These are phyloP conservation scores for Timema podura DNA, from an alignment of 2,888 invertebrate genomes.

Conservation along the genomic window DNA sequence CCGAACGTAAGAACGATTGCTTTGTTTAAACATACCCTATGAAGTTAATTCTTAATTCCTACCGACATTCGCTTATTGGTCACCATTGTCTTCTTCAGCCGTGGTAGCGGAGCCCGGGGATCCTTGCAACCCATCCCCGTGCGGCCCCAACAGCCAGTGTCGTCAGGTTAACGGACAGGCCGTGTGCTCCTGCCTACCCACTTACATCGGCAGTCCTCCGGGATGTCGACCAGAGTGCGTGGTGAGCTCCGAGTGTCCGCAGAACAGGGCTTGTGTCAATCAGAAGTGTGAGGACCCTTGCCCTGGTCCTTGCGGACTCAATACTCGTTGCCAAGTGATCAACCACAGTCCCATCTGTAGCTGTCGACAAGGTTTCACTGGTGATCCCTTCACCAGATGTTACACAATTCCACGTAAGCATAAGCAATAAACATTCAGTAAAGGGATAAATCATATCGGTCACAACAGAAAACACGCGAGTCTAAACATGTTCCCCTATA, in stretches of 20 bases:
- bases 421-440: too few species aligned
- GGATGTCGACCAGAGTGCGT: slow-evolving; percentile 70
- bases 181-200: slow-evolving; percentile 63
- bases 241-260: slow-evolving; percentile 65
- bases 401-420: slow-evolving; percentile 39
- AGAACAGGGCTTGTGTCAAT: slow-evolving; percentile 66
- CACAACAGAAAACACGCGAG: too few species aligned
- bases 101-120: slow-evolving; percentile 37
- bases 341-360: slow-evolving; percentile 72
- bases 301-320: slow-evolving; percentile 65
- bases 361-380: slow-evolving; percentile 61
- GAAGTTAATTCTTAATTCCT: too few species aligned
- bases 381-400: slow-evolving; percentile 55
- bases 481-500: too few species aligned
- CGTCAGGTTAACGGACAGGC: slow-evolving; percentile 60
- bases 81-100: too few species aligned
- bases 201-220: slow-evolving; percentile 61
- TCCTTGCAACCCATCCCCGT: slow-evolving; percentile 62
- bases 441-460: too few species aligned
- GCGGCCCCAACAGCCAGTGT: slow-evolving; percentile 62
- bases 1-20: slow-evolving; percentile 46
- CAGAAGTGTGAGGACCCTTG: slow-evolving; percentile 72
- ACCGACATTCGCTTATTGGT: too few species aligned
- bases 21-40: too few species aligned
- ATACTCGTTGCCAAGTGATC: slow-evolving; percentile 69